Conservation (phyloP, 2,113 vertebrate genomes). For the Neofelis nebulosa region DNA sequence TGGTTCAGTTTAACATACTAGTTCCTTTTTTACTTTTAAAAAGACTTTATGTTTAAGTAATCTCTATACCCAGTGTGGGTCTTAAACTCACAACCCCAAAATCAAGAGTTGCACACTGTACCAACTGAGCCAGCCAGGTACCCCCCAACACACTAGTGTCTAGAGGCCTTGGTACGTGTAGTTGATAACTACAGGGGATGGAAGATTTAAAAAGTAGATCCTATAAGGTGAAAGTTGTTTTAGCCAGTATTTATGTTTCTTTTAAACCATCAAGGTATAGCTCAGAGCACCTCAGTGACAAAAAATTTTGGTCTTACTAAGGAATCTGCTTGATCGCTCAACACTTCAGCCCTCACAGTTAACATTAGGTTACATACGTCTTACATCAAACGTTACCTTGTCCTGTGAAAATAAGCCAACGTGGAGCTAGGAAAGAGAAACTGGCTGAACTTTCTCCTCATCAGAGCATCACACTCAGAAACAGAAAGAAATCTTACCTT, state of each 20-base stretch:
- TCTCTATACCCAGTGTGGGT: too few relatives aligned
- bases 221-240: constrained; percentile 69
- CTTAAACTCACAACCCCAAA: too few relatives aligned
- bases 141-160: background rate
- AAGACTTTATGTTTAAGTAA: too few relatives aligned
- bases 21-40: background rate
- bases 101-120: too few relatives aligned
- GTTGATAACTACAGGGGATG: constrained; percentile 77
- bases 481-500: constrained; percentile 67
- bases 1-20: background rate
- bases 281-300: background rate
- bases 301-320: constrained; percentile 2
- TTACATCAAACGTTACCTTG: background rate
- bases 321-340: constrained; percentile 56
- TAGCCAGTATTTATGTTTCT: constrained; percentile 65
- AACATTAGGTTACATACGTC: constrained; percentile 54
- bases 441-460: constrained; percentile 77
- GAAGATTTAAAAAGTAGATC: constrained; percentile 72
- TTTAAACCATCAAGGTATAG: constrained; percentile 71
- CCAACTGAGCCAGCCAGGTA: too few relatives aligned
- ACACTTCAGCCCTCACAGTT: constrained; percentile 73
- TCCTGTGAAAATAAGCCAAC: background rate
- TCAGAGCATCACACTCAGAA: constrained; percentile 77
- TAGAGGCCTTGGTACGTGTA: constrained; percentile 82
- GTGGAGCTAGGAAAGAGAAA: constrained; percentile 59